phyloP scores from a whole-genome alignment of 2,888 invertebrate genomes.

The Ophraella communa region DNA sequence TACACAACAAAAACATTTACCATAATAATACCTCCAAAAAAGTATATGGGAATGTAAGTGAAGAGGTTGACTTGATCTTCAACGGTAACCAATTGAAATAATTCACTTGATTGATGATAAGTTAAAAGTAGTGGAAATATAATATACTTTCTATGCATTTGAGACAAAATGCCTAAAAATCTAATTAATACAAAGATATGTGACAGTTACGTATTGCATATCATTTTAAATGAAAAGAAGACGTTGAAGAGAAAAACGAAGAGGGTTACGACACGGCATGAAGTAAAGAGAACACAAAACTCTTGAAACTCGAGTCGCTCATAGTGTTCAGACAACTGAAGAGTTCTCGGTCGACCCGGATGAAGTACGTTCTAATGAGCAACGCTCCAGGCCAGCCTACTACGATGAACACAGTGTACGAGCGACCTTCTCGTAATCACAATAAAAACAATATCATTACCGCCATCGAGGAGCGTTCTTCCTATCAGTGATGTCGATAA shows the following conservation, averaged over 20 bases:
- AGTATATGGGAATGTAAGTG: too few species aligned
- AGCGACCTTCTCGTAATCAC: constrained; percentile 39
- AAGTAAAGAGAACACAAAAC: constrained; percentile 23
- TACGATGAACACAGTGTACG: constrained; percentile 21
- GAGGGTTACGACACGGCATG: constrained; percentile 7
- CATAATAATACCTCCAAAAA: too few species aligned
- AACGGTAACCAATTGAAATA: too few species aligned
- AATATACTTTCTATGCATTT: too few species aligned
- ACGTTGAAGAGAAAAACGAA: constrained; percentile 11
- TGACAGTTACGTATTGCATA: constrained; percentile 15
- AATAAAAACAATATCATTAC: constrained; percentile 48
- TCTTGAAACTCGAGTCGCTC: constrained; percentile 35
- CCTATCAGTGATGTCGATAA: constrained; percentile 6
- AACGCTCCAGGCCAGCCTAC: constrained; percentile 49
- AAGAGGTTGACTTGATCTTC: too few species aligned
- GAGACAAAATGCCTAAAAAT: too few species aligned
- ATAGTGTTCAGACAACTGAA: constrained; percentile 53
- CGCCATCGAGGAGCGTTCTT: constrained; percentile 37
- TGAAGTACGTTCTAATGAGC: constrained; percentile 56
- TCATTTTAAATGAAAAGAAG: constrained; percentile 24
- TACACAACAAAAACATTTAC: too few species aligned
- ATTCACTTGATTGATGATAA: too few species aligned
- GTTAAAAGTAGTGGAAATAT: too few species aligned
- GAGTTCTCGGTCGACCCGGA: constrained; percentile 51
- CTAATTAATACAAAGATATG: background rate